Evolutionary conservation across 92 coral and sea anemone genomes (phyloP), one percentile per base, ranked within the genome.

Genomic region (Micromussa lordhowensis): DNA sequence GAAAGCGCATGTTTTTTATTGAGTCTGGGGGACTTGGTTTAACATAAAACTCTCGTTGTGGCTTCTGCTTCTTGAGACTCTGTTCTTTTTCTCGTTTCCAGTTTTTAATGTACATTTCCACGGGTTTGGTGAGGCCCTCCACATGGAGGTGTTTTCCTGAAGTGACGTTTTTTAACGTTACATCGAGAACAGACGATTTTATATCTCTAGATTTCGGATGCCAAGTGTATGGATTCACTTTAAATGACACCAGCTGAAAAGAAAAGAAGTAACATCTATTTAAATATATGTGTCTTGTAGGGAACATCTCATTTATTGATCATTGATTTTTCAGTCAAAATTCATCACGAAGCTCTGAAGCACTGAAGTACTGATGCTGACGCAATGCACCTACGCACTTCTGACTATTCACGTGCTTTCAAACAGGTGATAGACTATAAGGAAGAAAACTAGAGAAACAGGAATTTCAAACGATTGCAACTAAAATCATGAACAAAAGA

Each of bases 151-250:
- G 66, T 71, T 87, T 90, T 4, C 96, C 95, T 44, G 87, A 81
- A 4, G 91, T 82, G n/a, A 82, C 92, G 80, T 86, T 81, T 58
- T 90, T 93, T 59, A 94, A 77, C 73, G 81, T 90, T 44, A 94
- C 89, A 32, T 94, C 97, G 26, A 94, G 89, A 34, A 94, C 97
- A 40, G 92, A 91, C 22, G 97, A 94, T 70, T 75, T 94, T 40
- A 94, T 66, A 40, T 69, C 31, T 18, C 81, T 73, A 28, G 94
- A 91, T 4, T 92, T 89, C n/a, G 82, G 66, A 76, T 94, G 89
- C 98, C 98, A 95, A n/a, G 88, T 91, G 90, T 86, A 93, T 3
- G 98, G 96, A 64, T 95, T 95, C 30, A 16, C 54, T 38, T 58
- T 90, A 80, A 88, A 92, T 18, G 88, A 40, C 22, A 93, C 89